Evolutionary conservation across 2,113 vertebrate genomes (phyloP), one percentile per base, ranked within the genome.

Genomic region (Rhegmatorhina hoffmannsi): DNA sequence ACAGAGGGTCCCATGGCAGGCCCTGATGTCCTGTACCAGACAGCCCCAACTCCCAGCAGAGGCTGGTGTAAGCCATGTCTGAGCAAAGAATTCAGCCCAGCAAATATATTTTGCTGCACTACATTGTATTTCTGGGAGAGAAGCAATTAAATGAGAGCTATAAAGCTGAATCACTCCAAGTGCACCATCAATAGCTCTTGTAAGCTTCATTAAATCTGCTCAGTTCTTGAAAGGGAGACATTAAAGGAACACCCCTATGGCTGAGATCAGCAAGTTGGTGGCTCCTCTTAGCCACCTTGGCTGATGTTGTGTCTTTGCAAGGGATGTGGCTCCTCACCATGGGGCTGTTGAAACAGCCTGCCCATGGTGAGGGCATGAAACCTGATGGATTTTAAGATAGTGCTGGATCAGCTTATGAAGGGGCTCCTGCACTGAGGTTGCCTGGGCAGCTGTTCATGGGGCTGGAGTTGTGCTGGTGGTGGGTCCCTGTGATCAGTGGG

Each of bases 351-450:
- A 69, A 69, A n/a, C 86, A 33, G 43, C 31, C 2, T 44, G 34
- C 9, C 15, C 2, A 2, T 2, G 4, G 18, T 8, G 33, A 63
- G 62, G 58, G 17, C 52, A 25, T 0, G 1, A 75, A 79, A 15
- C 47, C 60, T 40, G 24, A 7, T 40, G 55, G 38, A 29, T 82
- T 67, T 79, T 36, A 36, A 36, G n/a, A 18, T 3, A 10, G 8
- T 31, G 26, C 46, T 36, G 36, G 77, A 31, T 33, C 25, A 74
- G 29, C 13, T 81, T 52, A 19, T 14, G 33, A 40, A 85, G 36
- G 26, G 17, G n/a, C 25, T 90, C 23, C 13, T 1, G 2, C 0
- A 1, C 31, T 50, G 56, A 4, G 9, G 21, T 50, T 0, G 0
- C 47, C 34, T 24, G 46, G 25, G 9, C 64, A 60, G 69, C 28